Conservation (phyloP, 2,113 vertebrate genomes). For the Apteryx mantelli region DNA sequence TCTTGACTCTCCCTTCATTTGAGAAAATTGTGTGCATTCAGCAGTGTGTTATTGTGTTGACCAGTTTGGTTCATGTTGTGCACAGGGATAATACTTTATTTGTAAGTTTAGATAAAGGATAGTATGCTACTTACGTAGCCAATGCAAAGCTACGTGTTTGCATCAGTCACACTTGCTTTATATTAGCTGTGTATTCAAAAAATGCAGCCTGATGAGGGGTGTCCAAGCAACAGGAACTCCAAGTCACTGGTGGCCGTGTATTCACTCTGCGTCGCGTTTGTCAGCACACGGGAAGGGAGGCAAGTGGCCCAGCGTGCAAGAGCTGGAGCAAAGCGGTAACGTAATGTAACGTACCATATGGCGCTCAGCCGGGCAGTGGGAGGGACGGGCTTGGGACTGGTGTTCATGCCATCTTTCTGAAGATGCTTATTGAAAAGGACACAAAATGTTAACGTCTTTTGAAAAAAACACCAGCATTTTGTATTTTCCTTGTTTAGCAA, state of each 20-base stretch:
- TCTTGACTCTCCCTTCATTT: background rate
- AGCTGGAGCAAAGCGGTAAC: background rate
- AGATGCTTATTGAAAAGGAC: background rate
- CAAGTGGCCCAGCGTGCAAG: background rate
- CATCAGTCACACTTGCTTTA: background rate
- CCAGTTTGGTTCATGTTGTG: background rate
- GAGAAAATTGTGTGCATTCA: background rate
- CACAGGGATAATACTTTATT: background rate
- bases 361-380: background rate
- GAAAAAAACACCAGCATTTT: background rate
- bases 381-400: background rate
- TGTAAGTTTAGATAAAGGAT: background rate
- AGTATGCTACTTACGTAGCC: background rate
- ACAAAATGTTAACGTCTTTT: background rate
- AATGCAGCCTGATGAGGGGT: background rate
- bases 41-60: background rate
- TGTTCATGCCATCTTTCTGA: background rate
- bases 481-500: background rate
- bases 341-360: too few relatives aligned
- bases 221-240: background rate
- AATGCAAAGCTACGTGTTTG: background rate
- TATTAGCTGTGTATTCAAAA: background rate
- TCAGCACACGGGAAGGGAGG: rapidly evolving
- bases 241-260: background rate
- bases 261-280: background rate